Evolutionary conservation across 2,888 invertebrate species (phyloP).

Genomic region (Cheilosia vernalis): DNA sequence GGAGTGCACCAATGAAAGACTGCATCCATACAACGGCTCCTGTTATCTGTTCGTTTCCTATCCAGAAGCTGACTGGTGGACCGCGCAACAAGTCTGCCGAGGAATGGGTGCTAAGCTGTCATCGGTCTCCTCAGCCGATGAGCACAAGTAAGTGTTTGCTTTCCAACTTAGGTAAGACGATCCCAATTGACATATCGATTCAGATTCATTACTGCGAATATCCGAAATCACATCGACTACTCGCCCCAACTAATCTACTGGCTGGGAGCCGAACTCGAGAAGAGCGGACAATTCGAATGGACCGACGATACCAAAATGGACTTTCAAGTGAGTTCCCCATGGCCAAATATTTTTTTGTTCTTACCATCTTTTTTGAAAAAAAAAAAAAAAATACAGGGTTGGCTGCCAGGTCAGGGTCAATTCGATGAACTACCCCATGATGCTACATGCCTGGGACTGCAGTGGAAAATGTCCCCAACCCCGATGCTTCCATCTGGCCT

Average conservation of each 20-base stretch:
- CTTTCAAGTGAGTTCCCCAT: constrained; percentile 83
- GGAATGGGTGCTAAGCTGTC: constrained; percentile 89
- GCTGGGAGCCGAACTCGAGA: constrained; percentile 87
- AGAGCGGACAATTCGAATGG: constrained; percentile 86
- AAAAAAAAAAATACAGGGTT: constrained; percentile 82
- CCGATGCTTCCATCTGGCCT: constrained; percentile 88
- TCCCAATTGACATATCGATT: neutral
- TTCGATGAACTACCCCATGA: constrained; percentile 80
- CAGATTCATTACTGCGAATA: constrained; percentile 87
- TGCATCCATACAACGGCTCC: constrained; percentile 88
- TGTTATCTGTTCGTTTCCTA: constrained; percentile 91
- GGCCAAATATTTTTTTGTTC: neutral
- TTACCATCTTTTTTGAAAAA: neutral
- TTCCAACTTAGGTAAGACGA: neutral
- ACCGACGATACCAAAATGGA: constrained; percentile 86
- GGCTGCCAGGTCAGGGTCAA: constrained; percentile 86
- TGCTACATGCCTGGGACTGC: constrained; percentile 84
- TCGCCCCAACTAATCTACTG: constrained; percentile 90
- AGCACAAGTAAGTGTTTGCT: constrained; percentile 84
- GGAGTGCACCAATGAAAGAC: constrained; percentile 89
- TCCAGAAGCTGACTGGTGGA: constrained; percentile 90
- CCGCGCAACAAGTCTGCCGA: constrained; percentile 88
- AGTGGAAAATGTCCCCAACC: constrained; percentile 88
- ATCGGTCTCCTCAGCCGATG: constrained; percentile 88
- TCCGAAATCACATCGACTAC: constrained; percentile 88